Conservation (phyloP, 2,113 vertebrate species). For the Panthera uncia region DNA sequence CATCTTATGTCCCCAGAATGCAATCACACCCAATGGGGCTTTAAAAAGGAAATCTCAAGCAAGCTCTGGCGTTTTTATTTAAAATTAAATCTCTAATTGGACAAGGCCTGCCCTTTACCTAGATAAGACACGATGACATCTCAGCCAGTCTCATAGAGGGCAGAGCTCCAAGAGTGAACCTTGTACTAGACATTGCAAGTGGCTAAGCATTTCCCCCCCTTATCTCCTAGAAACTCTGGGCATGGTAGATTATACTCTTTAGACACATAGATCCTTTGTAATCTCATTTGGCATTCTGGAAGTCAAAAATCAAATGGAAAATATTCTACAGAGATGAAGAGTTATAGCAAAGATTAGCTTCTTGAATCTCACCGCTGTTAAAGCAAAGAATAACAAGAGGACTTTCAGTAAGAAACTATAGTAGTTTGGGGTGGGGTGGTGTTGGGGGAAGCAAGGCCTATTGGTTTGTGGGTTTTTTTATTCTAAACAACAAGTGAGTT, state of each 20-base stretch:
- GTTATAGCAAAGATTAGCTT: background rate
- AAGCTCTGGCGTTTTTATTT: constrained; percentile 56
- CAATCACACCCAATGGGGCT: constrained; percentile 80
- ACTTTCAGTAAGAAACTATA: background rate
- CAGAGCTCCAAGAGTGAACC: background rate
- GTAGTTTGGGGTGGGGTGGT: background rate
- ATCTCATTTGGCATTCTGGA: constrained; percentile 56
- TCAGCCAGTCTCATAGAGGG: background rate
- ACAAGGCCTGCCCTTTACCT: constrained; percentile 48
- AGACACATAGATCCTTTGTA: constrained; percentile 64
- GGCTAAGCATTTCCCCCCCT: constrained; percentile 12
- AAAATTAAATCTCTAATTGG: constrained; percentile 64
- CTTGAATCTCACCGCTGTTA: background rate
- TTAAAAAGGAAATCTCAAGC: constrained; percentile 68
- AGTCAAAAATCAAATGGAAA: constrained; percentile 71
- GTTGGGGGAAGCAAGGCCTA: background rate
- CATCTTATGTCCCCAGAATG: constrained; percentile 86
- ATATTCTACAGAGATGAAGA: constrained; percentile 61
- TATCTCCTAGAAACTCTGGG: constrained; percentile 33
- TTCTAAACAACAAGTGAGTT: background rate
- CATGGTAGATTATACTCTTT: constrained; percentile 64
- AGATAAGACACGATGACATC: constrained; percentile 22
- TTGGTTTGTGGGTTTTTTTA: background rate
- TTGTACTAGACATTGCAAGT: background rate
- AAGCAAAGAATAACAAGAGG: constrained; percentile 52